Base-by-base conservation (phyloP, 2,797 vertebrate genomes). In the Rhinichthys osculus region DNA sequence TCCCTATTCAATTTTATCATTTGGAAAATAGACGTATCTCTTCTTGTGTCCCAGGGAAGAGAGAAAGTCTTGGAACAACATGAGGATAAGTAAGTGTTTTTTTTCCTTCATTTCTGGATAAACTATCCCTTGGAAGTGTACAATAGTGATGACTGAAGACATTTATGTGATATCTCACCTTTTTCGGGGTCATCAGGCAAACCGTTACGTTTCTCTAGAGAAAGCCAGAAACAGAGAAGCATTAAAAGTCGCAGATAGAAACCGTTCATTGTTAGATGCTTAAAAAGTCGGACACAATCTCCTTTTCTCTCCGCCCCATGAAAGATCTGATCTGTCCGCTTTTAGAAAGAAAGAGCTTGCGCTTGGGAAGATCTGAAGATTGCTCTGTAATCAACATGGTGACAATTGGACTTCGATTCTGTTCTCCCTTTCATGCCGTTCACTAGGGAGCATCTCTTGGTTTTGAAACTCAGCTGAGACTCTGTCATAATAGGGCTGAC, bases 351-450 rank as follows among this genome's bases (percentile, higher is more conserved):
- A 93, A 94, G 92, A 91, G 90, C 78, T 85, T 90, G 88, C 74
- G 92, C 93, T 94, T 93, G 93, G 93, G 93, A 94, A 95, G 95
- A 95, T 93, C 92, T 92, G 91, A 93, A 94, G 94, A 94, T 93
- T 93, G 93, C 92, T 92, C 90, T 92, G 92, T 93, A 94, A 94
- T 95, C 94, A 93, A 94, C 92, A 93, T 91, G 87, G 92, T 89
- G 84, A 93, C 94, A 94, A 92, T 92, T 89, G 66, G 90, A 91
- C 91, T 92, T 92, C 92, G 89, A 92, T 82, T 89, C 91, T 88
- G 93, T 92, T 92, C 90, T 93, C 93, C 92, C 90, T 91, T 93
- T 94, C 93, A 93, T 90, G 42, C 66, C 66, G 19, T 44, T 89
- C 90, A 89, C 93, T 91, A 90, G 90, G 94, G 95, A 94, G 93